Conservation (phyloP, 2,797 vertebrate genomes). For the Melanotaenia parkinsoni region DNA sequence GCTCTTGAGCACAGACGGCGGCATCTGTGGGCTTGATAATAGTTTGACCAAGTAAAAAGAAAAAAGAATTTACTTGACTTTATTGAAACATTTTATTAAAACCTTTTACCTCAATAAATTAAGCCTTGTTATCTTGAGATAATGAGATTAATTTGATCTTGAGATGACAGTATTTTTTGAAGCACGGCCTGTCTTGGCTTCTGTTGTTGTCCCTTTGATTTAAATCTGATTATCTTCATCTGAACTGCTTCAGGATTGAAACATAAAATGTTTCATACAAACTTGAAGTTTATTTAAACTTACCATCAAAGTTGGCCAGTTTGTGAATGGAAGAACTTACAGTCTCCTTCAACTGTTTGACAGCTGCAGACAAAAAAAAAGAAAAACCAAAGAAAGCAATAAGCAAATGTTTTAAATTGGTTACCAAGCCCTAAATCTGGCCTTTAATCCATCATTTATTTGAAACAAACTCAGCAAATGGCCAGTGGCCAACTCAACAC, state of each 20-base stretch:
- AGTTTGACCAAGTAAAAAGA: no score
- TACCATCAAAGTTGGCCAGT: conserved; percentile 33
- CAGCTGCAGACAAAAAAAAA: conserved; percentile 14
- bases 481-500: not conserved
- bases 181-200: no score
- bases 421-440: not conserved
- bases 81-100: no score
- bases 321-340: conserved; percentile 30
- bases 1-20: no score
- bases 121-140: no score
- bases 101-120: no score
- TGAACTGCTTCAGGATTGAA: not conserved
- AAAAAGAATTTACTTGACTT: no score
- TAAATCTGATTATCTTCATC: no score
- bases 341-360: conserved; percentile 27
- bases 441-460: not conserved
- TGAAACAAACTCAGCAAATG: not conserved
- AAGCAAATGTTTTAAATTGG: not conserved
- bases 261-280: not conserved
- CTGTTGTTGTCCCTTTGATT: no score
- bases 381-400: not conserved
- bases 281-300: not conserved
- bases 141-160: no score
- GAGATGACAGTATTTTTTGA: no score
- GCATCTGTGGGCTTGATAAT: no score